A percentile compares a stretch with the other conserved stretches of the same genome.
These are phyloP conservation scores for Chondrosia reniformis DNA, from an alignment of 37 sponge, comb jelly and placozoan genomes.

Conservation along the genomic window DNA sequence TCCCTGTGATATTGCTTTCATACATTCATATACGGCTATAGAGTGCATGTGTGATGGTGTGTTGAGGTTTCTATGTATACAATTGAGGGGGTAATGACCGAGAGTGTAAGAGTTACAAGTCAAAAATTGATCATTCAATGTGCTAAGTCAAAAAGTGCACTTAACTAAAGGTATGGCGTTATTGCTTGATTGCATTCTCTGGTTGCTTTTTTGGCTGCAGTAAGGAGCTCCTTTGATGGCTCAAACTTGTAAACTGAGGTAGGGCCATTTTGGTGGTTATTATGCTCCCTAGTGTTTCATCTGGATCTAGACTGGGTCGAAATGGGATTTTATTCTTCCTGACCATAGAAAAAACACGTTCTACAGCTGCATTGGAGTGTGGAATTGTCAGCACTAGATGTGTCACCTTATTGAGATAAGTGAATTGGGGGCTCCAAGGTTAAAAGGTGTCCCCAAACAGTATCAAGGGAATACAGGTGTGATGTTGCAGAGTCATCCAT, in stretches of 20 bases:
- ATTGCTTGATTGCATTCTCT: not conserved
- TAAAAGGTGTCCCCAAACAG: slow-evolving; percentile 12
- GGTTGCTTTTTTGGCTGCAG: not conserved
- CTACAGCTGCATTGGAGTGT: slow-evolving; percentile 27
- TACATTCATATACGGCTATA: too few species aligned
- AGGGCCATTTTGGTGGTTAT: not conserved
- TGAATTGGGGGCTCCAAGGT: not conserved
- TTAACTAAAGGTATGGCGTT: too few species aligned
- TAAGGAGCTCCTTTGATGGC: not conserved
- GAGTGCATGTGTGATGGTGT: too few species aligned
- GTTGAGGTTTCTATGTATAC: too few species aligned
- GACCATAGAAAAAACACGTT: slow-evolving; percentile 24
- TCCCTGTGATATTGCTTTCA: too few species aligned
- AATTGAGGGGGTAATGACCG: too few species aligned
- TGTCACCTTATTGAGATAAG: not conserved
- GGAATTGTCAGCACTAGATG: slow-evolving; percentile 12
- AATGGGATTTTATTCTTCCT: slow-evolving; percentile 34
- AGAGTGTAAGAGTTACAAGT: too few species aligned
- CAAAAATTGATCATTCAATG: too few species aligned
- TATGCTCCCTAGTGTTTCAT: slow-evolving; percentile 11
- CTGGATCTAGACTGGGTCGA: not conserved
- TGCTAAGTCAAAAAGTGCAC: too few species aligned
- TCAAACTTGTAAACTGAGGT: slow-evolving; percentile 1
- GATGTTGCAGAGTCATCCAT: not conserved
- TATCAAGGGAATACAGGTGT: not conserved